Conservation (phyloP, 30 jellyfish, hydroid and myxozoan species). For the Mastigias papua region DNA sequence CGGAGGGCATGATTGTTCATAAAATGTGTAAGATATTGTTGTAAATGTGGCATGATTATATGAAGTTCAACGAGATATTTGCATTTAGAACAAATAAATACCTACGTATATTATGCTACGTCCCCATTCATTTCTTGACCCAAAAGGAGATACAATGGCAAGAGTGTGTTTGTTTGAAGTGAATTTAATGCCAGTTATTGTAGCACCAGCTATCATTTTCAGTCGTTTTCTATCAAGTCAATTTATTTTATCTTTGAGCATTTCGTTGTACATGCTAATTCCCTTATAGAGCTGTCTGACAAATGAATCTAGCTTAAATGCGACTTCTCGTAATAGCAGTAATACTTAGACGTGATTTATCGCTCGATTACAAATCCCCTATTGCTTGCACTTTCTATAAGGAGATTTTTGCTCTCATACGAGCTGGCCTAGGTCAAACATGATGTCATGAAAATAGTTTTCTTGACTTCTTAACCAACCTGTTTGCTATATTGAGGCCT, state of each 20-base stretch:
- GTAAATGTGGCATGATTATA: no score
- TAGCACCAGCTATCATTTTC: constrained; percentile 8
- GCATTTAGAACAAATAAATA: no score
- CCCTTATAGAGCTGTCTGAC: background rate
- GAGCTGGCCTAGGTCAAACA: background rate
- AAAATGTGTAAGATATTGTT: no score
- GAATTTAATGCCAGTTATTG: background rate
- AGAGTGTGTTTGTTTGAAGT: background rate
- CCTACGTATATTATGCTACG: no score
- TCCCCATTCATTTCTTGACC: no score
- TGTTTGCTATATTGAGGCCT: no score
- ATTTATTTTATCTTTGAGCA: background rate
- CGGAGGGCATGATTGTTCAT: no score
- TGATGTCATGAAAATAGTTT: no score
- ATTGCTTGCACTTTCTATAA: background rate
- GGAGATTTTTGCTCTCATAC: background rate
- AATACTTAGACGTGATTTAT: background rate
- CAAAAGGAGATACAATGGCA: background rate
- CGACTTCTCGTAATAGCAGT: background rate
- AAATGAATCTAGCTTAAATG: background rate
- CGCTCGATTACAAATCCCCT: constrained; percentile 7
- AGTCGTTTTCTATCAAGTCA: background rate
- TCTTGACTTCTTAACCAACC: no score
- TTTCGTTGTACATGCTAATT: background rate
- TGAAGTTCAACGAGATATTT: no score